phyloP scores from a whole-genome alignment of 1,140 invertebrate species.

The Caenorhabditis remanei region DNA sequence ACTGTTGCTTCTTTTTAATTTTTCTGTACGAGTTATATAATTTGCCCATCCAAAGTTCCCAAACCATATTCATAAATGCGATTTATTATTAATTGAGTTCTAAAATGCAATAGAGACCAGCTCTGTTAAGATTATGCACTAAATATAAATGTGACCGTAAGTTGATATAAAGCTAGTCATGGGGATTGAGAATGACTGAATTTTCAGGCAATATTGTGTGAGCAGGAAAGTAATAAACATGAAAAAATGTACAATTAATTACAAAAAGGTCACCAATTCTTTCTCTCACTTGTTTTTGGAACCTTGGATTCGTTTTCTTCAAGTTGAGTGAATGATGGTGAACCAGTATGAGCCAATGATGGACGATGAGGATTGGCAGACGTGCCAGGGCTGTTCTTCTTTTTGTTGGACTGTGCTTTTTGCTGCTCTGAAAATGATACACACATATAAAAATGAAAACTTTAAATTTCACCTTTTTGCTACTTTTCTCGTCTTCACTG shows the following conservation, averaged over 20 bases:
- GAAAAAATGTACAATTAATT: background rate
- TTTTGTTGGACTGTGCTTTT: slow-evolving; percentile 30
- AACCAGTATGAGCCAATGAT: slow-evolving; percentile 7
- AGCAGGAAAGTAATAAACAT: background rate
- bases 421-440: background rate
- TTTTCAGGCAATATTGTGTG: slow-evolving; percentile 15
- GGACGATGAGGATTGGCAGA: background rate
- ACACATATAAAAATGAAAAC: background rate
- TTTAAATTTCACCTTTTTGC: background rate
- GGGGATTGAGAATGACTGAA: slow-evolving; percentile 6
- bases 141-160: slow-evolving; percentile 28
- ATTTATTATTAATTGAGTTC: background rate
- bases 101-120: slow-evolving; percentile 17
- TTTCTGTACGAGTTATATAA: slow-evolving; percentile 31
- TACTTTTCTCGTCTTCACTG: slow-evolving; percentile 26
- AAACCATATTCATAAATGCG: background rate
- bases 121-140: slow-evolving; percentile 10
- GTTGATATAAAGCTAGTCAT: slow-evolving; percentile 51
- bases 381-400: background rate
- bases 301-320: background rate
- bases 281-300: slow-evolving; percentile 13
- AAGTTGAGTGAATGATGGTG: background rate
- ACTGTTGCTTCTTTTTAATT: background rate
- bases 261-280: slow-evolving; percentile 1
- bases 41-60: background rate